Conservation (phyloP, 1,140 invertebrate genomes). For the Pseudomyrmex cubaensis region DNA sequence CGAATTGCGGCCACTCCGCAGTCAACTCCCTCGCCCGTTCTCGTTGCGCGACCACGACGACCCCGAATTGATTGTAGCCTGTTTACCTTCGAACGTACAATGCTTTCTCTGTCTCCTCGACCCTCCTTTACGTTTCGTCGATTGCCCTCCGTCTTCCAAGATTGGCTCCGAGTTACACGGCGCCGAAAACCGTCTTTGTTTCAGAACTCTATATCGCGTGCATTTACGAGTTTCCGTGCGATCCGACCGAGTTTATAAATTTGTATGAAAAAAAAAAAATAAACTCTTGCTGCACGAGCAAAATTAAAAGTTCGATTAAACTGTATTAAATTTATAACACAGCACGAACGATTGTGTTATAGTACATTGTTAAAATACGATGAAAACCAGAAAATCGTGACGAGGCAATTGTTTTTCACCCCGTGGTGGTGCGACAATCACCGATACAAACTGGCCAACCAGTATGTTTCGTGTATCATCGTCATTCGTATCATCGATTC, state of each 20-base stretch:
- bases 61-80: slow-evolving; percentile 79
- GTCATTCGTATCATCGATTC: slow-evolving; percentile 62
- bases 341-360: slow-evolving; percentile 30
- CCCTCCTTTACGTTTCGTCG: slow-evolving; percentile 58
- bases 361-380: slow-evolving; percentile 37
- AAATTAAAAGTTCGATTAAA: slow-evolving; percentile 22
- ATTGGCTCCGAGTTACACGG: slow-evolving; percentile 43
- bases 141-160: slow-evolving; percentile 70
- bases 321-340: slow-evolving; percentile 28
- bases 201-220: slow-evolving; percentile 16
- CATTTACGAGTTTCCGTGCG: not conserved
- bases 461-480: slow-evolving; percentile 30
- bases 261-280: too few relatives aligned
- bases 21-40: slow-evolving; percentile 60
- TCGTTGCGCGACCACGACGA: slow-evolving; percentile 74
- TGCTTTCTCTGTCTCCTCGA: slow-evolving; percentile 53
- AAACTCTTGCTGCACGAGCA: too few relatives aligned
- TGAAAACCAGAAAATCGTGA: slow-evolving; percentile 35
- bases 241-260: slow-evolving; percentile 11
- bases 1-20: slow-evolving; percentile 74
- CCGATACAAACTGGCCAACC: slow-evolving; percentile 27
- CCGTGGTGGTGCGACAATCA: slow-evolving; percentile 49
- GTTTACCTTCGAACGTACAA: slow-evolving; percentile 76
- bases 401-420: slow-evolving; percentile 61
- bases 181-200: slow-evolving; percentile 26